Percentiles rank a stretch among this genome's conserved stretches.
Evolutionary conservation across 2,797 vertebrate genomes (phyloP).

Genomic region (Malurus splendens): DNA sequence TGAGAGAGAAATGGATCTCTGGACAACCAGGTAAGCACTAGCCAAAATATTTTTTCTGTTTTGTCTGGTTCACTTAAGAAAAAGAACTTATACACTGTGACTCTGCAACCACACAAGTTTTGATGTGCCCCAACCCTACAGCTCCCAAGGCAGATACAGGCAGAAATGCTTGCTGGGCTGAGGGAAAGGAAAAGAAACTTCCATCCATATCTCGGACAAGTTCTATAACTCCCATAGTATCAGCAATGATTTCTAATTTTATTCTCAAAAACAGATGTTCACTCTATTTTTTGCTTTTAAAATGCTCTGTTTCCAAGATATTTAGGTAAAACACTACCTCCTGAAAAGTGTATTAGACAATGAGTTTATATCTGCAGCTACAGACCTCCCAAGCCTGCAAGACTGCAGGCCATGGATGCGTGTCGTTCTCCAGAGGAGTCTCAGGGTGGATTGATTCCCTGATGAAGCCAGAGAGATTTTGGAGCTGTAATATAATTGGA

Average conservation of each 20-base stretch:
- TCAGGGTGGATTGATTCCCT: background rate
- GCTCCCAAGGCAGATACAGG: background rate
- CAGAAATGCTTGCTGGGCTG: background rate
- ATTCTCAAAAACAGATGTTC: background rate
- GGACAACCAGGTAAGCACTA: background rate
- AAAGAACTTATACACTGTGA: background rate
- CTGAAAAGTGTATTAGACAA: background rate
- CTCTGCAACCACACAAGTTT: background rate
- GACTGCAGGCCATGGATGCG: fast-evolving
- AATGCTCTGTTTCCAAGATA: background rate
- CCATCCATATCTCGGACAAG: background rate
- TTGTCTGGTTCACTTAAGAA: background rate
- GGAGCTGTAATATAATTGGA: background rate
- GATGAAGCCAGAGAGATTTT: background rate
- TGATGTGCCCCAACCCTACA: background rate
- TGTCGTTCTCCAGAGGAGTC: background rate
- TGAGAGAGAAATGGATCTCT: background rate
- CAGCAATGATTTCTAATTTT: background rate
- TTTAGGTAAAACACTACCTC: background rate
- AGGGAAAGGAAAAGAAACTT: background rate
- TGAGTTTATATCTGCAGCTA: background rate
- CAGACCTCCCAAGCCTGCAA: background rate
- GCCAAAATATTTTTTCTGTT: background rate
- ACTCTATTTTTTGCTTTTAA: background rate
- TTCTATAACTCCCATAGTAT: background rate